Percentiles rank a stretch among this genome's conserved stretches.
phyloP scores from a whole-genome alignment of 2,113 vertebrate species.

The Lophius piscatorius region DNA sequence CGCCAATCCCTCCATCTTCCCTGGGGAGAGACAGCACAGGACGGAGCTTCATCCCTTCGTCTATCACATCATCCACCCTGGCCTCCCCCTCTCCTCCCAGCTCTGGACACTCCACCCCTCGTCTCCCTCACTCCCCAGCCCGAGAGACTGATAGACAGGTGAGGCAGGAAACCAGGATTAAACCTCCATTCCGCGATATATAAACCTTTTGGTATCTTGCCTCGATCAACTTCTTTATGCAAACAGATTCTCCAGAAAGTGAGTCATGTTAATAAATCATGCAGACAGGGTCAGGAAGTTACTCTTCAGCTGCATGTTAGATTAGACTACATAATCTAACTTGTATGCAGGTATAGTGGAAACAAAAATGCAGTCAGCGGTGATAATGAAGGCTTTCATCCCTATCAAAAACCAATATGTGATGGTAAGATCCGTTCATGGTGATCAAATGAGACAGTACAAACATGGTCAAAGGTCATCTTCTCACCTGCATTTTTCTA shows the following conservation, averaged over 20 bases:
- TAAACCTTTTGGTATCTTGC: too few species aligned
- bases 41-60: constrained; percentile 86
- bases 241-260: constrained; percentile 42
- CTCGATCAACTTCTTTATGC: constrained; percentile 31
- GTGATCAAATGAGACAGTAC: too few species aligned
- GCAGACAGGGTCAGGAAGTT: constrained; percentile 1
- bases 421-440: too few species aligned
- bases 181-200: too few species aligned
- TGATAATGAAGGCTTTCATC: too few species aligned
- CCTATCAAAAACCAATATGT: too few species aligned
- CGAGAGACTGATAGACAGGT: constrained; percentile 87
- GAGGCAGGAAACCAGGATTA: constrained; percentile 1
- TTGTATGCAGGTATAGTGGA: too few species aligned
- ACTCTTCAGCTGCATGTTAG: too few species aligned
- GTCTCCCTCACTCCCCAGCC: constrained; percentile 88
- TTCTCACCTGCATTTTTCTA: too few species aligned
- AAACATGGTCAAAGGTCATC: too few species aligned
- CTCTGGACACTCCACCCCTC: constrained; percentile 92
- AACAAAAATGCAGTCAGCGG: too few species aligned
- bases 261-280: constrained; percentile 44
- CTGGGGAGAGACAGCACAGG: constrained; percentile 77
- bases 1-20: constrained; percentile 82
- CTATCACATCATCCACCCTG: constrained; percentile 92
- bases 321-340: too few species aligned
- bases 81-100: constrained; percentile 92